Conservation (phyloP, 2,113 vertebrate genomes). For the Gambusia holbrooki region DNA sequence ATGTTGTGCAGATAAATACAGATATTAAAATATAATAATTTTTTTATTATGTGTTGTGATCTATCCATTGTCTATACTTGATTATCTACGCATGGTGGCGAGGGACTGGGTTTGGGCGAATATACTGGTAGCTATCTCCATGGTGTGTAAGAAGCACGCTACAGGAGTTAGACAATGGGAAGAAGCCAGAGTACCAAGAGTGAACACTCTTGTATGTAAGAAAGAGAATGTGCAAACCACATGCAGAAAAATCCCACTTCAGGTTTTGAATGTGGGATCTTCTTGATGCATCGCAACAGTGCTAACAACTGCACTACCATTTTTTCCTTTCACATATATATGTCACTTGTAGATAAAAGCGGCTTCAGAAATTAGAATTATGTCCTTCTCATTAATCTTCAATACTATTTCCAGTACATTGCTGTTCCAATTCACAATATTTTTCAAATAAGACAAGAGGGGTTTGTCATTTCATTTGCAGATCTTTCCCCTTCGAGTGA, state of each 20-base stretch:
- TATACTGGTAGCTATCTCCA: neutral
- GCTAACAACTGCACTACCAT: neutral
- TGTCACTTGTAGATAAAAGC: neutral
- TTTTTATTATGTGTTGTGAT: no score
- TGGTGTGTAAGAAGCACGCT: neutral
- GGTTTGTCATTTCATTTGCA: constrained; percentile 36
- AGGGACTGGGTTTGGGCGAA: no score
- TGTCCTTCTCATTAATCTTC: constrained; percentile 16
- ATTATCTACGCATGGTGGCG: no score
- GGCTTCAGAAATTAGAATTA: constrained; percentile 6
- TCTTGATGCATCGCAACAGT: no score
- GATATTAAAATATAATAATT: no score
- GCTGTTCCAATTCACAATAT: constrained; percentile 19
- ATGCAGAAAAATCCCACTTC: neutral
- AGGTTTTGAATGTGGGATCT: neutral
- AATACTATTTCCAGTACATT: constrained; percentile 21
- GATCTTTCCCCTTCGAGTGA: constrained; percentile 44
- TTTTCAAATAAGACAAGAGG: constrained; percentile 24
- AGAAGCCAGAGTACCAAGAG: neutral
- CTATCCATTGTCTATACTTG: no score
- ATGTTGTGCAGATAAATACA: no score
- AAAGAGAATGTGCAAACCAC: neutral
- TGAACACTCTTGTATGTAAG: neutral
- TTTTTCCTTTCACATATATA: no score
- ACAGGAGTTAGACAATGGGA: neutral